phyloP scores from a whole-genome alignment of 2,113 vertebrate species.

The Gulo gulo region DNA sequence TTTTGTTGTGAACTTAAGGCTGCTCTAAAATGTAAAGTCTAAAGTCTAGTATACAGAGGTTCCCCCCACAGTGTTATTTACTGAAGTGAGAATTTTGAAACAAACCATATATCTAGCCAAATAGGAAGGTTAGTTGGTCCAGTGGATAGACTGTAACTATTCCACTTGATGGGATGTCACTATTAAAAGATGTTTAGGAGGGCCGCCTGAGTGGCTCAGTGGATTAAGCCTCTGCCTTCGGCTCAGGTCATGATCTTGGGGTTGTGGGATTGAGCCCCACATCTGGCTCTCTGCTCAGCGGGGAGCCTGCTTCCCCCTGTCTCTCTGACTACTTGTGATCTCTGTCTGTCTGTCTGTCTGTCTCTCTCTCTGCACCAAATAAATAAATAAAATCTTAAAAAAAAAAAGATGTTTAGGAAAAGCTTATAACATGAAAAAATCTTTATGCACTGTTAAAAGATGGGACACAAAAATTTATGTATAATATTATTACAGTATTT shows the following conservation, averaged over 20 bases:
- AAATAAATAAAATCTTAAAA: too few species aligned
- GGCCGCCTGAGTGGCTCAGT: too few species aligned
- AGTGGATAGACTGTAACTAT: background rate
- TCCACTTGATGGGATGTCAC: background rate
- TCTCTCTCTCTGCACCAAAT: too few species aligned
- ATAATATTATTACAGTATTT: background rate
- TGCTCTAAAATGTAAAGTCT: background rate
- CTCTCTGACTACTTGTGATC: too few species aligned
- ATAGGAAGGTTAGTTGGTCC: background rate
- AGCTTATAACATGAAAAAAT: background rate
- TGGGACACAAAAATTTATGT: background rate
- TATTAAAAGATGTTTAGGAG: conserved; percentile 1
- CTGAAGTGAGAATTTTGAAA: background rate
- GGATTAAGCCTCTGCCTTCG: too few species aligned
- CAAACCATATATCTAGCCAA: background rate
- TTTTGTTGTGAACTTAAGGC: background rate
- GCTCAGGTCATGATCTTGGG: too few species aligned
- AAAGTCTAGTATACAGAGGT: background rate
- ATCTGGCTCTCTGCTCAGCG: too few species aligned
- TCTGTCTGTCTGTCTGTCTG: too few species aligned
- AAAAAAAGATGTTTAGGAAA: conserved; percentile 3
- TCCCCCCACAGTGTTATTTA: background rate
- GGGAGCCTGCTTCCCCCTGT: too few species aligned
- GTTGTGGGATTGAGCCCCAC: too few species aligned
- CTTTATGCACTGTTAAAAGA: background rate